Evolutionary conservation across 2,113 vertebrate species (phyloP).

Genomic region (Cheilinus undulatus): DNA sequence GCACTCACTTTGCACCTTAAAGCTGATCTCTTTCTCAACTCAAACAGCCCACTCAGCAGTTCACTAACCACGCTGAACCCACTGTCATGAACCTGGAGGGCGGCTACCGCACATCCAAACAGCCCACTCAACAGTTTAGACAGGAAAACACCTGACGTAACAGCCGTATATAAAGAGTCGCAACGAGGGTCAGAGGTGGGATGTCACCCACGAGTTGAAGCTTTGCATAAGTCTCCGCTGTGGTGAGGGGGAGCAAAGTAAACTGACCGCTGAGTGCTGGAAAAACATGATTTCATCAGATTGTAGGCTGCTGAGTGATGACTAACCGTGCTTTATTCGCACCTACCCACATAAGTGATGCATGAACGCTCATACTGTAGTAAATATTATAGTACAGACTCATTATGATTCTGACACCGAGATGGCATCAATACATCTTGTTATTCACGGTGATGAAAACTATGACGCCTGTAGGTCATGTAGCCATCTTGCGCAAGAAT

Average conservation of each 20-base stretch:
- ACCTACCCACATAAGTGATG: constrained; percentile 9
- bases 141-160: constrained; percentile 55
- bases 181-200: constrained; percentile 9
- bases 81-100: constrained; percentile 42
- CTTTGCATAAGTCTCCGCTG: constrained; percentile 27
- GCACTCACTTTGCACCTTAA: constrained; percentile 33
- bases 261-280: constrained; percentile 4
- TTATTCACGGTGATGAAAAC: constrained; percentile 17
- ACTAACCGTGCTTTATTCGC: constrained; percentile 24
- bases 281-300: constrained; percentile 21
- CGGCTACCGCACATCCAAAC: constrained; percentile 33
- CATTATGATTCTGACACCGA: constrained; percentile 18
- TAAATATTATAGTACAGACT: constrained; percentile 17
- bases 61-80: constrained; percentile 43
- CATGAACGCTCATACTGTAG: not conserved
- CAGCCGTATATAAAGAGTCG: constrained; percentile 26
- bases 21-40: constrained; percentile 52
- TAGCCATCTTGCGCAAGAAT: not conserved
- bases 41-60: constrained; percentile 63
- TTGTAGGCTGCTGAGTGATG: constrained; percentile 8
- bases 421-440: constrained; percentile 12
- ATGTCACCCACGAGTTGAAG: constrained; percentile 13
- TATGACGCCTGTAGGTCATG: not conserved
- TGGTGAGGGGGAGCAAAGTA: not conserved
- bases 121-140: constrained; percentile 51